phyloP scores from a whole-genome alignment of 2,888 invertebrate genomes.

The Drosophila testacea region DNA sequence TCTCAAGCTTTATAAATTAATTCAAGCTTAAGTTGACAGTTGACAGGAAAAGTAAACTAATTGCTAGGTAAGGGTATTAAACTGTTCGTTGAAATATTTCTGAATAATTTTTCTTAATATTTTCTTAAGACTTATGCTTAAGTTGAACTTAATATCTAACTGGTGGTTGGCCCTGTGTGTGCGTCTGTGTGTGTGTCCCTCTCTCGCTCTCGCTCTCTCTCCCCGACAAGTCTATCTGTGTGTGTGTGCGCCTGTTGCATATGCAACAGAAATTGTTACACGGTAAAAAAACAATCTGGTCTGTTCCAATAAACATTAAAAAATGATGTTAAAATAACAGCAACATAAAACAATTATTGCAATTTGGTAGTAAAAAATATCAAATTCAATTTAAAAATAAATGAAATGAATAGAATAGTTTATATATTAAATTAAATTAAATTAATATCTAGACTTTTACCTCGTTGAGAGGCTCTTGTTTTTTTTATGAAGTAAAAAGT shows the following conservation, averaged over 20 bases:
- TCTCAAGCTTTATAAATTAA: too few relatives aligned
- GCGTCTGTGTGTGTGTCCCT: constrained; percentile 7
- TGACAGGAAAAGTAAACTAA: too few relatives aligned
- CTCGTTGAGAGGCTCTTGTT: too few relatives aligned
- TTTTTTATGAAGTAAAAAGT: too few relatives aligned
- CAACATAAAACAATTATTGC: neutral
- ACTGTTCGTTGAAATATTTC: neutral
- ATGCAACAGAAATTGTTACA: constrained; percentile 26
- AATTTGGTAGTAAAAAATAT: neutral
- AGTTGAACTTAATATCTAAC: constrained; percentile 1
- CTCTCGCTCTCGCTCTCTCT: neutral
- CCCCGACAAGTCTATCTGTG: neutral
- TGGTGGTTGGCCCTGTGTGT: constrained; percentile 15
- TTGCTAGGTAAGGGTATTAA: too few relatives aligned
- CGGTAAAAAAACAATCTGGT: neutral
- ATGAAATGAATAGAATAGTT: too few relatives aligned
- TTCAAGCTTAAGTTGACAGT: too few relatives aligned
- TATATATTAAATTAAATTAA: too few relatives aligned
- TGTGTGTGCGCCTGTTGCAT: constrained; percentile 36
- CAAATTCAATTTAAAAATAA: too few relatives aligned
- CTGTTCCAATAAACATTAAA: neutral
- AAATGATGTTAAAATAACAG: neutral
- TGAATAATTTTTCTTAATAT: neutral
- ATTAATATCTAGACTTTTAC: too few relatives aligned
- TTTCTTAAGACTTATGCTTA: neutral